Evolutionary conservation across 2,797 vertebrate species (phyloP), one percentile per base, ranked within the genome.

Genomic region (Okamejei kenojei): DNA sequence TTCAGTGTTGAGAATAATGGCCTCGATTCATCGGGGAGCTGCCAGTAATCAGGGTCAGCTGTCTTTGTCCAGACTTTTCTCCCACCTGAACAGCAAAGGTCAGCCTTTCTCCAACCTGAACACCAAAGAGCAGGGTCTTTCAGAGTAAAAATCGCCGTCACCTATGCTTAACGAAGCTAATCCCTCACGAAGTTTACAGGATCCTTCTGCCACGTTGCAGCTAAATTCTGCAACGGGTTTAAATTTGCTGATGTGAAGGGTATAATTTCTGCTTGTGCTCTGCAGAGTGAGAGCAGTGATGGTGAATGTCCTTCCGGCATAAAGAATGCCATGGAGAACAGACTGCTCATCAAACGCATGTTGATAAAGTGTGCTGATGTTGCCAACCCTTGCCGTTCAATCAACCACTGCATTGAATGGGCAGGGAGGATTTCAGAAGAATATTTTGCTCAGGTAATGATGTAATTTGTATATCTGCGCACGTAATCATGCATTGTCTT

Each of bases 351-450:
- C 95, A 97, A 97, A 93, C 97, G 97, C 78, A 97, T 97, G 97
- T 96, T 97, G 96, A 97, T 97, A 29, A 97, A 97, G 94, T 97
- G 97, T 94, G 97, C 97, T 0, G 97, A 97, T 2, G 96, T 97
- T 93, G 96, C 97, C 94, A 97, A 97, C 93, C 97, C 97, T 0
- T 97, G 97, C 94, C 97, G 97, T 0, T 96, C 97, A 26, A 93
- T 97, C 93, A 96, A 97, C 93, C 93, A 97, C 45, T 97, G 97
- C 91, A 96, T 97, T 0, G 97, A 97, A 91, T 97, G 97, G 97
- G 97, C 97, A 0, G 96, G 96, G 29, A 96, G 97, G 93, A 97
- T 97, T 95, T 97, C 97, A 0, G 97, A 97, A 94, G 97, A 97
- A 93, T 97, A 97, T 93, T 97, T 97, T 92, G 95, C 97, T 88